phyloP scores from a whole-genome alignment of 1,140 invertebrate genomes.

The Capitella teleta region DNA sequence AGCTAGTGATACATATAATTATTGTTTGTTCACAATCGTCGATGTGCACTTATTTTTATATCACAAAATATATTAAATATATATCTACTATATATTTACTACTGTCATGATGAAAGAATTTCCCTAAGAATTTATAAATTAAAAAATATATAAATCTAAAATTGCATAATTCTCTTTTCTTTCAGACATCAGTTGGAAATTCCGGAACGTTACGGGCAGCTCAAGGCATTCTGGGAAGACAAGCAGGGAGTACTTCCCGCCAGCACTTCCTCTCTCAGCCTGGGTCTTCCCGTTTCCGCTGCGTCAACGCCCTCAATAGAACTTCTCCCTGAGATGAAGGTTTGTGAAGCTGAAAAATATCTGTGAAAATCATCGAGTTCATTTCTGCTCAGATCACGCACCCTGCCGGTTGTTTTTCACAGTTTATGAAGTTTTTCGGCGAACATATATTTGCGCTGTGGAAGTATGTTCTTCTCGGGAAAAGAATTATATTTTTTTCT shows the following conservation, averaged over 20 bases:
- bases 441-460: conserved; percentile 41
- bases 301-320: conserved; percentile 27
- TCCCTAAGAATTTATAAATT: too few species aligned
- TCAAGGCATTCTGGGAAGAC: conserved; percentile 39
- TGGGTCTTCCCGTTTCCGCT: too few species aligned
- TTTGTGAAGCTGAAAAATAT: too few species aligned
- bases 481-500: conserved; percentile 43
- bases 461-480: conserved; percentile 40
- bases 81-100: too few species aligned
- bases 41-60: too few species aligned
- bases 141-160: too few species aligned
- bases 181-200: conserved; percentile 40
- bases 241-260: conserved; percentile 27
- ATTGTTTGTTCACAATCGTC: too few species aligned
- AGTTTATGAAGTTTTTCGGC: conserved; percentile 44
- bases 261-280: conserved; percentile 6
- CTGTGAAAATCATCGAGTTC: too few species aligned
- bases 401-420: conserved; percentile 41
- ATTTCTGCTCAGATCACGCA: conserved; percentile 37
- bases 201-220: conserved; percentile 33
- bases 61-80: too few species aligned
- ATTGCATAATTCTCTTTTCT: too few species aligned
- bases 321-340: conserved; percentile 32
- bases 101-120: too few species aligned
- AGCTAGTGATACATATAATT: too few species aligned